Evolutionary conservation across 2,888 invertebrate species (phyloP), one percentile per base, ranked within the genome.

Genomic region (Cephus nigrinus): DNA sequence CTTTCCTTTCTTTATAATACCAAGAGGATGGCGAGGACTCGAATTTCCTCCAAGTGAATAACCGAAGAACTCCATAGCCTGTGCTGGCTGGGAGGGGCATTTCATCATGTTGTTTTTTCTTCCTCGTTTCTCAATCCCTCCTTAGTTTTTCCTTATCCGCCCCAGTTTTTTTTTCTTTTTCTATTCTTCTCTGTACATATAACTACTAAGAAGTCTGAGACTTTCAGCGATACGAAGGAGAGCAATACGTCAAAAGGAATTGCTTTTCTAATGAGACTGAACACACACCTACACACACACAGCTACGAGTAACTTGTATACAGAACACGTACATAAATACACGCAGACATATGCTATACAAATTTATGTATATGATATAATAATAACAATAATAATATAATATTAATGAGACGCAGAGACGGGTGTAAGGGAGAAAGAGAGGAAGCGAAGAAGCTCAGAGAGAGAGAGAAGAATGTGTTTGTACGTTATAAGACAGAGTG

Each of bases 241-340:
- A 71, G 71, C 15, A 4, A 71, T 71, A 71, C 71, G 71, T 12
- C 35, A 34, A 82, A 88, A 82, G 88, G 87, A 86, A 88, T 88
- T 87, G 86, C 85, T 88, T 85, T 84, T 85, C 87, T 83, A 83
- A 88, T 89, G 88, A 90, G 90, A 90, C 90, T 90, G 90, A 90
- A 85, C 83, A 84, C 12, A 75, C 69, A 76, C 73, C 68, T 73
- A 76, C 36, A 74, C 71, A 74, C 71, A 71, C 71, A 69, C 12
- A 5, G 31, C 71, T 33, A 71, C 71, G 71, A 12, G 71, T 33
- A 33, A 55, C 23, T 23, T 55, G 55, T 55, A 23, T 23, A 55
- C 15, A 5, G 40, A 5, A 23, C 40, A 40, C 5, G 55, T 55
- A 55, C 55, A 55, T 23, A 55, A 5, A 23, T 15, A 55, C 55